Evolutionary conservation across 2,888 invertebrate genomes (phyloP).

Genomic region (Amblyjoppa fuscipennis): DNA sequence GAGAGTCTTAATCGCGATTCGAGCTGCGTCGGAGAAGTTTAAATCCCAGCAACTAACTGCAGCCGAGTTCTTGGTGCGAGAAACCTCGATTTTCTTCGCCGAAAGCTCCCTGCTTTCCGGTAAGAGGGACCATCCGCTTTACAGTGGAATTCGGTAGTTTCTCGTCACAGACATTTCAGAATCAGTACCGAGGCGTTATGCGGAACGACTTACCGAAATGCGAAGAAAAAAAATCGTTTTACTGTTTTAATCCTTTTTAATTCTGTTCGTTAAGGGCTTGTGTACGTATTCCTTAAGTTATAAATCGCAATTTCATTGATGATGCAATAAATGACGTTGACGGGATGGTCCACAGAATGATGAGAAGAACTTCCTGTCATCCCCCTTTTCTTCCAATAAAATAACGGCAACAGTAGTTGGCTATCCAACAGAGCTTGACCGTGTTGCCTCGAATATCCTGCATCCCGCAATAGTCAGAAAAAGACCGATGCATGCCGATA

Average conservation of each 20-base stretch:
- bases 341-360: no score
- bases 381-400: no score
- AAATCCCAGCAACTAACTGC: conserved; percentile 70
- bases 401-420: not conserved
- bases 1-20: conserved; percentile 75
- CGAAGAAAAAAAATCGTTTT: not conserved
- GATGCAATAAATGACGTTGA: no score
- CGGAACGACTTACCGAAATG: not conserved
- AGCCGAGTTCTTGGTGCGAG: conserved; percentile 35
- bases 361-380: no score
- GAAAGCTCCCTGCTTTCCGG: conserved; percentile 12
- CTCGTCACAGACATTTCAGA: conserved; percentile 22
- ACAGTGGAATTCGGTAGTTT: not conserved
- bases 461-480: not conserved
- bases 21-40: conserved; percentile 73
- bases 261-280: not conserved
- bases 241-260: not conserved
- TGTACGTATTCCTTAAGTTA: not conserved
- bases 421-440: not conserved
- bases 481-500: not conserved
- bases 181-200: not conserved
- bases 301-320: not conserved
- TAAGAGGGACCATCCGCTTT: not conserved
- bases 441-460: no score
- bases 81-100: conserved; percentile 36